A percentile compares a stretch with the other conserved stretches of the same genome.
Conservation (phyloP, 2,888 invertebrate species). For the Tipula lateralis region DNA sequence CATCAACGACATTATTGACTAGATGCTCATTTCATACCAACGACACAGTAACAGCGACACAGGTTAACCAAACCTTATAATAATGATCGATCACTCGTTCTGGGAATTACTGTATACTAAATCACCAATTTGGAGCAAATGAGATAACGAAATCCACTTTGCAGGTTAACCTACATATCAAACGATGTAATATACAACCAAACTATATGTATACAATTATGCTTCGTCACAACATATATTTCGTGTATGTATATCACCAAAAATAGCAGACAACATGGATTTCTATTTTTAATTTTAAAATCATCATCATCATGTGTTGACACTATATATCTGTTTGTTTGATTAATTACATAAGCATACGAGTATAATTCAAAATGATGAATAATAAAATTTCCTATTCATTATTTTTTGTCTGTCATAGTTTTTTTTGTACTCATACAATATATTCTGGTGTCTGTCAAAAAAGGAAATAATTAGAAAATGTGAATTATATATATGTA, state of each 20-base stretch:
- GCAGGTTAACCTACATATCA: neutral
- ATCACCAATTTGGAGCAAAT: neutral
- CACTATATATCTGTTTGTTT: slow-evolving; percentile 13
- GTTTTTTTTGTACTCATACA: neutral
- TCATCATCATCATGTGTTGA: neutral
- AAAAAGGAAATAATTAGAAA: neutral
- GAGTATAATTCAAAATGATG: neutral
- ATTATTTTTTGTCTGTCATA: neutral
- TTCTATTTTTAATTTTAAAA: slow-evolving; percentile 24
- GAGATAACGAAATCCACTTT: neutral
- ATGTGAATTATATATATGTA: neutral
- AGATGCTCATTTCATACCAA: too few relatives aligned
- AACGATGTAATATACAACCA: neutral
- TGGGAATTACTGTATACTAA: too few relatives aligned
- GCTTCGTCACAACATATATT: neutral
- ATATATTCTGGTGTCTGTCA: neutral
- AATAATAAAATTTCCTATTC: slow-evolving; percentile 5
- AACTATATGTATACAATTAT: neutral
- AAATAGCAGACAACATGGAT: neutral
- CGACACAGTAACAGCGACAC: too few relatives aligned
- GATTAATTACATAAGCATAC: slow-evolving; percentile 14
- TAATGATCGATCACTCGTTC: too few relatives aligned
- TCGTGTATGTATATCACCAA: neutral
- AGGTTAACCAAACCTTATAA: too few relatives aligned
- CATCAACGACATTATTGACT: too few relatives aligned